Evolutionary conservation across 2,888 invertebrate species (phyloP).

Genomic region (Epistrophe eligans): DNA sequence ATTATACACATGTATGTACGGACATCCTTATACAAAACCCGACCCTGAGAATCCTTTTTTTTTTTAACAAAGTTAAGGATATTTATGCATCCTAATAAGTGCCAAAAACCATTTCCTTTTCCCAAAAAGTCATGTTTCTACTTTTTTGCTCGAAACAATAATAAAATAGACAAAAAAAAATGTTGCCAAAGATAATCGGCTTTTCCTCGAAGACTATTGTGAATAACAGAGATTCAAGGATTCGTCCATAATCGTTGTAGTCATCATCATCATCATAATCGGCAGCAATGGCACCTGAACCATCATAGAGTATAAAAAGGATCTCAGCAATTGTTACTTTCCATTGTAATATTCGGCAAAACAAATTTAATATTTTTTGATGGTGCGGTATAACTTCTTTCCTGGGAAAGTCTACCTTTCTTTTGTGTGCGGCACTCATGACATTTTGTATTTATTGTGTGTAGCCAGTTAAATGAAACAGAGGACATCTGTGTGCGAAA

Average conservation of each 20-base stretch:
- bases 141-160: neutral
- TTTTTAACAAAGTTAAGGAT: neutral
- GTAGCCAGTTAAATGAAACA: slow-evolving; percentile 71
- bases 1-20: neutral
- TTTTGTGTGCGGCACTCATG: slow-evolving; percentile 24
- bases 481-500: slow-evolving; percentile 75
- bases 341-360: slow-evolving; percentile 19
- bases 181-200: slow-evolving; percentile 67
- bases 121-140: neutral
- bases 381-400: slow-evolving; percentile 30
- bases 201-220: slow-evolving; percentile 58
- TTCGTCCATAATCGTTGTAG: slow-evolving; percentile 71
- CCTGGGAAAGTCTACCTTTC: slow-evolving; percentile 28
- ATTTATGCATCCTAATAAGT: slow-evolving; percentile 39
- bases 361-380: slow-evolving; percentile 7
- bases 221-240: slow-evolving; percentile 63
- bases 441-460: slow-evolving; percentile 27
- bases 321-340: slow-evolving; percentile 52
- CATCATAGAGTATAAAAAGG: slow-evolving; percentile 29
- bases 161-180: slow-evolving; percentile 18
- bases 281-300: slow-evolving; percentile 45
- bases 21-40: neutral
- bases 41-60: slow-evolving; percentile 11
- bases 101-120: slow-evolving; percentile 35
- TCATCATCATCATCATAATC: slow-evolving; percentile 75